Evolutionary conservation across 2,113 vertebrate genomes (phyloP).

Genomic region (Alethe castanea): DNA sequence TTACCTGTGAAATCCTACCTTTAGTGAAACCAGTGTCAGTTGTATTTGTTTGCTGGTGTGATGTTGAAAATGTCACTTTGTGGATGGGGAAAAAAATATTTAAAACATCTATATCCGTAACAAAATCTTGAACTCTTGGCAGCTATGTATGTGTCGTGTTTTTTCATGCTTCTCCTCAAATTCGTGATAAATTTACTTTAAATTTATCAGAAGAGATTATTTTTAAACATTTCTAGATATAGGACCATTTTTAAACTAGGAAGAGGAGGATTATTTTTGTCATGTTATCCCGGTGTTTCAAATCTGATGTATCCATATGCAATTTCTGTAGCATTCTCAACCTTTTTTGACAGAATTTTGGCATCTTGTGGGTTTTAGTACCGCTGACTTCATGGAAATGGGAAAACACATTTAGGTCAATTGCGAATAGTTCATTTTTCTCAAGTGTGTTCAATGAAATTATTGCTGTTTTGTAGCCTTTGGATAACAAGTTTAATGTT

Average conservation of each 20-base stretch:
- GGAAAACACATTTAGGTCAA: neutral
- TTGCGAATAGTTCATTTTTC: neutral
- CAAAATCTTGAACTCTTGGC: neutral
- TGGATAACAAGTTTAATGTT: neutral
- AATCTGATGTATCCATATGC: neutral
- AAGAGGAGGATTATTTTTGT: neutral
- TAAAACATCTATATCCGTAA: neutral
- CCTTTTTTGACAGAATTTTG: neutral
- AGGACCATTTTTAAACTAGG: neutral
- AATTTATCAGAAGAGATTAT: neutral
- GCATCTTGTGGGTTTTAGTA: neutral
- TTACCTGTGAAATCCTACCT: neutral
- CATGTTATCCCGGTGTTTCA: neutral
- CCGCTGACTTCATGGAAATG: neutral
- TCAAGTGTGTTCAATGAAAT: neutral
- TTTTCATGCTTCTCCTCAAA: neutral
- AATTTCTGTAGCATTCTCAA: neutral
- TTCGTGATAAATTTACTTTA: neutral
- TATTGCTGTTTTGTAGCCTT: neutral
- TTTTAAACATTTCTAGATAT: neutral
- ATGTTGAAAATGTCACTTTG: neutral
- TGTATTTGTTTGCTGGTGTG: fast-evolving
- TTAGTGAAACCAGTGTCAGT: neutral
- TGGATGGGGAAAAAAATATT: neutral
- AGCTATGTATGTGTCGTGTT: fast-evolving